phyloP scores from a whole-genome alignment of 2,113 vertebrate species.

The Centropristis striata region DNA sequence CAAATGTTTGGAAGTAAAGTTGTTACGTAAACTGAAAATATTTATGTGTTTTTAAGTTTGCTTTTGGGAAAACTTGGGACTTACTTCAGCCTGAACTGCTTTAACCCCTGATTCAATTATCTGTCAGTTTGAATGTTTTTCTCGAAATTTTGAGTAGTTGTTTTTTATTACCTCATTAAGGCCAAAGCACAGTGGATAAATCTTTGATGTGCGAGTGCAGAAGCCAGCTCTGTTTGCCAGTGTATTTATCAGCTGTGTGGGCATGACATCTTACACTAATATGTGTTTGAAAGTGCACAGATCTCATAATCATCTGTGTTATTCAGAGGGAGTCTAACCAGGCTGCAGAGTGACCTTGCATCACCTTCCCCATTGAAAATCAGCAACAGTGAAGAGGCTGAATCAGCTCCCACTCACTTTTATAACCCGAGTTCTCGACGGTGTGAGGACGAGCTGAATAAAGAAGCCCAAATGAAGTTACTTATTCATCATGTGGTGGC shows the following conservation, averaged over 20 bases:
- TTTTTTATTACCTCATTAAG: slow-evolving; percentile 14
- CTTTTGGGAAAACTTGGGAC: no score
- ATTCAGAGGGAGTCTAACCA: slow-evolving; percentile 2
- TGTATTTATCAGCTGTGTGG: slow-evolving; percentile 25
- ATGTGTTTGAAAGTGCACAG: slow-evolving; percentile 15
- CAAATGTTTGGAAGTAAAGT: no score
- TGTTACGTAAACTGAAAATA: no score
- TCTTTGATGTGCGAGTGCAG: slow-evolving; percentile 14
- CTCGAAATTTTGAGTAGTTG: not conserved
- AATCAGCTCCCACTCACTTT: slow-evolving; percentile 26
- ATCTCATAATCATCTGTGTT: slow-evolving; percentile 20
- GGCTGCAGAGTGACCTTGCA: slow-evolving; percentile 12
- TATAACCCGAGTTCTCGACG: not conserved
- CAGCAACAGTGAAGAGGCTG: slow-evolving; percentile 29
- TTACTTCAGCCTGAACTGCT: not conserved
- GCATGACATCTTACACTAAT: slow-evolving; percentile 13
- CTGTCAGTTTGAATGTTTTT: slow-evolving; percentile 1
- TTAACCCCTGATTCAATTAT: slow-evolving; percentile 15
- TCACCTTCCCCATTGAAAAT: slow-evolving; percentile 33
- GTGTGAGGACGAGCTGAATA: not conserved
- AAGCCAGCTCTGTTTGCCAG: slow-evolving; percentile 5
- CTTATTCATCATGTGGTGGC: no score
- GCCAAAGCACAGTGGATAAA: slow-evolving; percentile 1
- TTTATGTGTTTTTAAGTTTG: no score
- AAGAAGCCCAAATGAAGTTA: not conserved